These are phyloP conservation scores for Pontoporia blainvillei DNA, from an alignment of 2,113 vertebrate species.

Conservation along the genomic window DNA sequence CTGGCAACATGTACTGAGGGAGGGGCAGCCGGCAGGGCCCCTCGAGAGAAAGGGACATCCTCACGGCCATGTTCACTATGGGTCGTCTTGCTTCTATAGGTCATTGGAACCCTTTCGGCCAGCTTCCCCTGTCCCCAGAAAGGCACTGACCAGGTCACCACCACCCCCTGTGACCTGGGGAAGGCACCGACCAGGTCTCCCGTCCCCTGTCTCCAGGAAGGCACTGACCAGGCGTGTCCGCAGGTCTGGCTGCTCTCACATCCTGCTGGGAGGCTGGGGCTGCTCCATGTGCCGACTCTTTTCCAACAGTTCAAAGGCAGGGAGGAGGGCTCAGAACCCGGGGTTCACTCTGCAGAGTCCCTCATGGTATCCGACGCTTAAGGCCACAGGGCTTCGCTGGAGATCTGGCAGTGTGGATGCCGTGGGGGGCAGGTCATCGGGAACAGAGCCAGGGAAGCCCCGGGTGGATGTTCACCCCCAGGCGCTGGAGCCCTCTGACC, in stretches of 20 bases:
- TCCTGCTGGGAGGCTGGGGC: neutral
- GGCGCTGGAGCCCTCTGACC: neutral
- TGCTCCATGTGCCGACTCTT: neutral
- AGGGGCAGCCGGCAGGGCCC: neutral
- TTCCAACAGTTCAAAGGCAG: neutral
- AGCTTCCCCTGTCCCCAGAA: neutral
- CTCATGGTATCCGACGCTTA: neutral
- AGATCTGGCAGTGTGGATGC: neutral
- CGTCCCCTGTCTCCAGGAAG: neutral
- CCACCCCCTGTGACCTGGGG: neutral
- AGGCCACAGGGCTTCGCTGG: neutral
- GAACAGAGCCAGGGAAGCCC: neutral
- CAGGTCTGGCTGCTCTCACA: neutral
- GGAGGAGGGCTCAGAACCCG: neutral
- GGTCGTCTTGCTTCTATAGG: neutral
- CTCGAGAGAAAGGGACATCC: neutral
- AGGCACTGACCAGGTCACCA: neutral
- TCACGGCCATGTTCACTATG: neutral
- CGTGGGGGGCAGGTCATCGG: neutral
- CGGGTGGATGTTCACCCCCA: neutral
- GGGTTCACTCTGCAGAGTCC: neutral
- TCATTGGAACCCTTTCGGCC: neutral
- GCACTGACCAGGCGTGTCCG: neutral
- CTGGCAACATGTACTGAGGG: neutral
- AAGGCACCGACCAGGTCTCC: neutral